Conservation (phyloP, 2,888 invertebrate species). For the Pseudanteris insignis region DNA sequence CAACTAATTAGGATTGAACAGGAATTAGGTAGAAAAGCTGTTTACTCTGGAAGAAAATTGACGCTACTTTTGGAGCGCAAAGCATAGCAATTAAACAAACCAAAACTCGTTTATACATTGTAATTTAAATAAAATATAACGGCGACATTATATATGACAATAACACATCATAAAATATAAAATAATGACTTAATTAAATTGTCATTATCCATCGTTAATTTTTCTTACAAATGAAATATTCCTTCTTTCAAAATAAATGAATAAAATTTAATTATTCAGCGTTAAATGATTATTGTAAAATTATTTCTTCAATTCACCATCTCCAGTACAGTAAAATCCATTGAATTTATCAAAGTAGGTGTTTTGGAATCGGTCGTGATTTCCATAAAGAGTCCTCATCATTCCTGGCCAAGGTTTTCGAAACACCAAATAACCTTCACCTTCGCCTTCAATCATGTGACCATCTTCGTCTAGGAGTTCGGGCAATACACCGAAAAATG, state of each 20-base stretch:
- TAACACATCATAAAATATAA: too few relatives aligned
- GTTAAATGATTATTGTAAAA: too few relatives aligned
- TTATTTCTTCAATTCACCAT: constrained; percentile 85
- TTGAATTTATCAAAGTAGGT: constrained; percentile 97
- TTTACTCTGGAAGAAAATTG: constrained; percentile 46
- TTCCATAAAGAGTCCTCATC: constrained; percentile 92
- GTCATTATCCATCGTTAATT: too few relatives aligned
- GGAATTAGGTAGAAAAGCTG: constrained; percentile 57
- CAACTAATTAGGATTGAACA: constrained; percentile 61
- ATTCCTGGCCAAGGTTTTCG: constrained; percentile 97
- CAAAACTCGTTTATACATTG: too few relatives aligned
- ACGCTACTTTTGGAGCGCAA: too few relatives aligned
- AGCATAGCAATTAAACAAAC: too few relatives aligned
- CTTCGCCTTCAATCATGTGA: constrained; percentile 82
- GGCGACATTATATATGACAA: too few relatives aligned
- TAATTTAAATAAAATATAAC: too few relatives aligned
- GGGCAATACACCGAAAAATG: constrained; percentile 97
- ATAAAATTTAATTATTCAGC: too few relatives aligned
- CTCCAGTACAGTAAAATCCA: constrained; percentile 97
- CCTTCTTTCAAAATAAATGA: too few relatives aligned
- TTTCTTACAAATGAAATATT: too few relatives aligned
- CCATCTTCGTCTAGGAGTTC: constrained; percentile 89
- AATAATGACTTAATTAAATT: too few relatives aligned
- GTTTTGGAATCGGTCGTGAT: constrained; percentile 88
- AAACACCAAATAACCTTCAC: constrained; percentile 95